Evolutionary conservation across 2,113 vertebrate genomes (phyloP).

Genomic region (Xiphophorus hellerii): DNA sequence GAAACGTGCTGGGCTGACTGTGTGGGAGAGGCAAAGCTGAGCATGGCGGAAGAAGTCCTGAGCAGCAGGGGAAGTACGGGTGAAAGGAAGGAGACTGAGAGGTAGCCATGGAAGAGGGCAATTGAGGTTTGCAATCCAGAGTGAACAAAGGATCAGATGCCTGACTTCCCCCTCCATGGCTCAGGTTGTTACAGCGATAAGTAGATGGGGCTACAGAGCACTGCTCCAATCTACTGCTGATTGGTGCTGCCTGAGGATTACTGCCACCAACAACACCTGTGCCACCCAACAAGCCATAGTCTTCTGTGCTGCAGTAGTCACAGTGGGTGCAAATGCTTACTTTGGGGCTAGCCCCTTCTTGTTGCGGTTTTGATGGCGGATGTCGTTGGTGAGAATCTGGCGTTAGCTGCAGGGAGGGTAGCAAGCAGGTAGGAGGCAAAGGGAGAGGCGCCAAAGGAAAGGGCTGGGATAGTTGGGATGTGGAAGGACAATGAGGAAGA

Average conservation of each 20-base stretch:
- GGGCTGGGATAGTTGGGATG: constrained; percentile 84
- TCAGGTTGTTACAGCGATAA: constrained; percentile 43
- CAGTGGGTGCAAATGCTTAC: constrained; percentile 94
- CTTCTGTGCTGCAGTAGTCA: constrained; percentile 69
- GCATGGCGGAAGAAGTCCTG: constrained; percentile 82
- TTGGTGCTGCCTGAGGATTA: constrained; percentile 79
- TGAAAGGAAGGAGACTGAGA: constrained; percentile 75
- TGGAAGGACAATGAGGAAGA: constrained; percentile 80
- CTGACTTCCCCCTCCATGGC: constrained; percentile 19
- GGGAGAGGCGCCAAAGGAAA: constrained; percentile 83
- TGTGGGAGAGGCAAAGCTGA: constrained; percentile 61
- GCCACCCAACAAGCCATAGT: constrained; percentile 67
- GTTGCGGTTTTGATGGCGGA: constrained; percentile 77
- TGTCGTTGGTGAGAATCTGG: constrained; percentile 80
- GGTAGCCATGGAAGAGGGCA: constrained; percentile 69
- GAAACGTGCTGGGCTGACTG: constrained; percentile 55
- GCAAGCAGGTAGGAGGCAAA: constrained; percentile 81
- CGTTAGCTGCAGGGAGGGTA: constrained; percentile 74
- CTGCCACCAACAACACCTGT: constrained; percentile 68
- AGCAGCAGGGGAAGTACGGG: constrained; percentile 85
- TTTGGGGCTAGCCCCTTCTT: constrained; percentile 83
- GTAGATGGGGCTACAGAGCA: constrained; percentile 84
- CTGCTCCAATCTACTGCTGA: constrained; percentile 51
- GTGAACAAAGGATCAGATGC: constrained; percentile 32
- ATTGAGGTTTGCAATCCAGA: constrained; percentile 54